Evolutionary conservation across 1,140 invertebrate species (phyloP).

Genomic region (Diabrotica virgifera): DNA sequence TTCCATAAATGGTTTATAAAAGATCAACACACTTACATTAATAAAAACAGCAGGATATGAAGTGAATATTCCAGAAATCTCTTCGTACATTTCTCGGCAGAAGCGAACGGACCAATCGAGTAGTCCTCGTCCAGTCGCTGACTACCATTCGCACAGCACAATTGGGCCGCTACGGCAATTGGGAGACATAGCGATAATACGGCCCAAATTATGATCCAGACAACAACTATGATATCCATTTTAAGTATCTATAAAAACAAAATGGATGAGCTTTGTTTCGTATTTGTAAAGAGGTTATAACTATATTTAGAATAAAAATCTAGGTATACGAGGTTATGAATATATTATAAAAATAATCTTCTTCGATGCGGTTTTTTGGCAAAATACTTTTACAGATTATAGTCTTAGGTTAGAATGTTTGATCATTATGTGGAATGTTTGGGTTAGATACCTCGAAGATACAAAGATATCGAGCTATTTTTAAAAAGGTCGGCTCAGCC

Average conservation of each 20-base stretch:
- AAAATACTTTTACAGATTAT: no score
- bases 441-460: no score
- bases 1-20: no score
- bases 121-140: constrained; percentile 25
- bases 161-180: constrained; percentile 15
- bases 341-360: neutral
- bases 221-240: constrained; percentile 25
- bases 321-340: neutral
- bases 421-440: no score
- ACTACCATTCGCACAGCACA: constrained; percentile 25
- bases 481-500: no score
- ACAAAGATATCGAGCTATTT: no score
- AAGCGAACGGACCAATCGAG: constrained; percentile 42
- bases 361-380: no score
- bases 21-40: constrained; percentile 45
- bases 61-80: constrained; percentile 45
- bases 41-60: constrained; percentile 48
- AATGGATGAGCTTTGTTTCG: neutral
- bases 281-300: neutral
- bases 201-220: constrained; percentile 35
- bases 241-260: constrained; percentile 31
- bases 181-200: constrained; percentile 30
- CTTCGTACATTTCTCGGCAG: constrained; percentile 42
- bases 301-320: neutral
- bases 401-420: no score